A percentile compares a stretch with the other conserved stretches of the same genome.
phyloP scores from a whole-genome alignment of 2,888 invertebrate genomes.

The Tetropium fuscum region DNA sequence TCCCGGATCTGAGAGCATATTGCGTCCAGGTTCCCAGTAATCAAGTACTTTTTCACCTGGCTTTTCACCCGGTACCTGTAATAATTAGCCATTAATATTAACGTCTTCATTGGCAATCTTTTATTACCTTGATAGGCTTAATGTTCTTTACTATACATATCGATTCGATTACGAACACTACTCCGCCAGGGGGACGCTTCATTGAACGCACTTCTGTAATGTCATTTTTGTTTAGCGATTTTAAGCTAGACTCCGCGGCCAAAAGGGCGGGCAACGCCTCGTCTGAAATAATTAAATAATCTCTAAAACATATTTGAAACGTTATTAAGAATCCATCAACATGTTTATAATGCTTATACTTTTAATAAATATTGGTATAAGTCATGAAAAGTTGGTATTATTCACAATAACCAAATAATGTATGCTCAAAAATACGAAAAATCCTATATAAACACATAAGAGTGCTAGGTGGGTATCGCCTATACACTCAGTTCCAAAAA shows the following conservation, averaged over 20 bases:
- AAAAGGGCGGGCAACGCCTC: constrained; percentile 89
- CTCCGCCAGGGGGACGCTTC: constrained; percentile 91
- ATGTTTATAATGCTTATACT: too few relatives aligned
- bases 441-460: too few relatives aligned
- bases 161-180: constrained; percentile 85
- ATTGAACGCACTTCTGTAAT: constrained; percentile 92
- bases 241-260: constrained; percentile 87
- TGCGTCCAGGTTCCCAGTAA: constrained; percentile 91
- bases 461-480: too few relatives aligned
- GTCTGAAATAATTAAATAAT: constrained; percentile 62
- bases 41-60: constrained; percentile 88
- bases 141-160: constrained; percentile 87
- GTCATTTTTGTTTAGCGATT: constrained; percentile 91
- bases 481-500: too few relatives aligned
- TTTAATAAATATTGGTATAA: too few relatives aligned
- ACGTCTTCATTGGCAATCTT: neutral
- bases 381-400: too few relatives aligned
- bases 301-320: too few relatives aligned
- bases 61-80: constrained; percentile 71
- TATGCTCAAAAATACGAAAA: too few relatives aligned
- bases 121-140: constrained; percentile 75
- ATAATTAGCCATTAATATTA: neutral
- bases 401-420: too few relatives aligned
- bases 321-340: neutral
- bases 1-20: constrained; percentile 83